Percentiles rank a stretch among this genome's conserved stretches.
Evolutionary conservation across 2,888 invertebrate species (phyloP).

Genomic region (Sesamia inferens): DNA sequence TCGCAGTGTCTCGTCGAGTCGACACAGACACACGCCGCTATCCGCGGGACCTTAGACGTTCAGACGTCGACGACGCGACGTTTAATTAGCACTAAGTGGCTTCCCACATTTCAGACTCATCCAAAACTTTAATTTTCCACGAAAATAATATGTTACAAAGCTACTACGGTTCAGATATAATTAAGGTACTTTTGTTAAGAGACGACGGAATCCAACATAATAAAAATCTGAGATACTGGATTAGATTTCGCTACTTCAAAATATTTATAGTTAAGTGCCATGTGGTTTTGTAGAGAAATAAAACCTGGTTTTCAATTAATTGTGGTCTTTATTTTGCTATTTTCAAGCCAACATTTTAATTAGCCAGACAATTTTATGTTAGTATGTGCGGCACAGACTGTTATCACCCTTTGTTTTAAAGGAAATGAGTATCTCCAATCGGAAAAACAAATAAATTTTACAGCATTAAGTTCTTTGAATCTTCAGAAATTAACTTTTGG

Average conservation of each 20-base stretch:
- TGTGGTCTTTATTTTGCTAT: slow-evolving; percentile 3
- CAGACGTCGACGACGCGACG: slow-evolving; percentile 62
- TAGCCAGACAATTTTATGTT: slow-evolving; percentile 23
- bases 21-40: slow-evolving; percentile 60
- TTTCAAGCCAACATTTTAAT: slow-evolving; percentile 29
- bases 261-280: not conserved
- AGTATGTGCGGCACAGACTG: slow-evolving; percentile 4
- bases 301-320: slow-evolving; percentile 28
- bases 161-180: slow-evolving; percentile 28
- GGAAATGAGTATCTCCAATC: slow-evolving; percentile 4
- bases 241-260: not conserved
- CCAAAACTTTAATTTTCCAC: slow-evolving; percentile 60
- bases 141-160: slow-evolving; percentile 46
- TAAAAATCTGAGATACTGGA: not conserved
- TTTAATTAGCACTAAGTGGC: slow-evolving; percentile 71
- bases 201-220: not conserved
- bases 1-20: slow-evolving; percentile 50
- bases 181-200: slow-evolving; percentile 16
- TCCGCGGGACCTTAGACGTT: slow-evolving; percentile 44
- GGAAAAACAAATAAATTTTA: slow-evolving; percentile 25
- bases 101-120: slow-evolving; percentile 60
- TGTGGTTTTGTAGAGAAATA: not conserved
- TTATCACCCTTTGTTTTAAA: slow-evolving; percentile 16
- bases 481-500: slow-evolving; percentile 30
- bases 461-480: slow-evolving; percentile 34